These are phyloP conservation scores for Bombus waltoni DNA, from an alignment of 1,140 invertebrate genomes.

Conservation along the genomic window DNA sequence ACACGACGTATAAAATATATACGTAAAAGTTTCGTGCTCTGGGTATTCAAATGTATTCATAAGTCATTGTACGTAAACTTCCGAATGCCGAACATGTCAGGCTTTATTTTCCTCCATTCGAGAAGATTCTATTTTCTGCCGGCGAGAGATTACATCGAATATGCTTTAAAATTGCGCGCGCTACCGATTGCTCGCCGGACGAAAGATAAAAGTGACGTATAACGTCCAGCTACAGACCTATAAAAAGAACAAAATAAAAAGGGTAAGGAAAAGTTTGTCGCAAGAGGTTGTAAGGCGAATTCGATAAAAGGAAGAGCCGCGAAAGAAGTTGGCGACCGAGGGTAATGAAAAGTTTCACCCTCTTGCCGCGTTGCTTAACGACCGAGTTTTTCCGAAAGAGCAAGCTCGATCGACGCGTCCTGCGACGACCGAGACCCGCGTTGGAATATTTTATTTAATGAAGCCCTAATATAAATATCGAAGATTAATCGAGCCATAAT, in stretches of 20 bases:
- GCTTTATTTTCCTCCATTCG: constrained; percentile 31
- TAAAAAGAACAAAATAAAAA: constrained; percentile 5
- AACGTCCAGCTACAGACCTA: background rate
- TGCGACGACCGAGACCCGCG: background rate
- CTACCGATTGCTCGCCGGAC: background rate
- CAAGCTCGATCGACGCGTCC: constrained; percentile 6
- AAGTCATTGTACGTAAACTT: constrained; percentile 34
- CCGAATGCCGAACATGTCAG: constrained; percentile 22
- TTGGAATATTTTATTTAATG: constrained; percentile 71
- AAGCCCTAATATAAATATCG: constrained; percentile 78
- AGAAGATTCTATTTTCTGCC: constrained; percentile 34
- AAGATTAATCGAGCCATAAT: constrained; percentile 79
- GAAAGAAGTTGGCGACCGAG: background rate
- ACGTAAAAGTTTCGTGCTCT: background rate
- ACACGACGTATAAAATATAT: too few relatives aligned
- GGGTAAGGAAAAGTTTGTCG: background rate
- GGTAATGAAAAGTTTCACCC: constrained; percentile 57
- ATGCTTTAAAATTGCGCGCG: constrained; percentile 43
- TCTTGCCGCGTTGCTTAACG: constrained; percentile 18
- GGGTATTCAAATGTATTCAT: background rate
- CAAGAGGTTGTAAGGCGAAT: background rate
- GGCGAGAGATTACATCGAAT: constrained; percentile 25
- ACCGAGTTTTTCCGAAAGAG: constrained; percentile 14
- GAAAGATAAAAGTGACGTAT: constrained; percentile 44
- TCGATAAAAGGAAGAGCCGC: constrained; percentile 4